Evolutionary conservation across 1,140 invertebrate species (phyloP), one percentile per base, ranked within the genome.

Genomic region (Steinernema khuongi): DNA sequence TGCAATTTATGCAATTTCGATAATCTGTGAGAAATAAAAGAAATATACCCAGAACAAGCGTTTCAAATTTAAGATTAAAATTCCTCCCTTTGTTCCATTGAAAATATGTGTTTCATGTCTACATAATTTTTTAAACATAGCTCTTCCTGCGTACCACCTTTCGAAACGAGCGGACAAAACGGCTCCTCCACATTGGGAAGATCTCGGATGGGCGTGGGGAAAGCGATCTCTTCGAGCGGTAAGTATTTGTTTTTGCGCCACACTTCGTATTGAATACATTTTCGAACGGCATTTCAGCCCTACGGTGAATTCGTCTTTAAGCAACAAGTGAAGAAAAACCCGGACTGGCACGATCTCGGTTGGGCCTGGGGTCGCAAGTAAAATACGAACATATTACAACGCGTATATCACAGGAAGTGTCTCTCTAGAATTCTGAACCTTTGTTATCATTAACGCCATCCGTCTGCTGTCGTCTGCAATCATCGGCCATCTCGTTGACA

Each of bases 311-410:
- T 70, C 68, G 50, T 60, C 14, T 60, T 60, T 22, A 60, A 60
- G 50, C 50, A 72, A 30, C 71, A 72, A 31, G 72, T 74, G 36
- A 79, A 79, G 67, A 73, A 79, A 31, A 79, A 68, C 31, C 78
- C 78, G 14, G 78, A 79, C 50, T 79, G 78, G 78, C 71, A 78
- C 73, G 78, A 79, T 71, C 44, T 79, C 1, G 78, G 78, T 11
- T 79, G 78, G 78, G 75, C 78, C n/a, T 79, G 78, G 78, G 78
- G 78, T n/a, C 36, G 66, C n/a, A 71, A 73, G 50, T 41, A 70
- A 70, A 33, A 18, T 30, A 19, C 50, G 22, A 60, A 60, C n/a
- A n/a, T n/a, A n/a, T n/a, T n/a, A n/a, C n/a, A n/a, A n/a, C n/a
- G n/a, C n/a, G n/a, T n/a, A n/a, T n/a, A n/a, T n/a, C n/a, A n/a